phyloP scores from a whole-genome alignment of 30 jellyfish, hydroid and myxozoan genomes.

The Nemopilema nomurai region DNA sequence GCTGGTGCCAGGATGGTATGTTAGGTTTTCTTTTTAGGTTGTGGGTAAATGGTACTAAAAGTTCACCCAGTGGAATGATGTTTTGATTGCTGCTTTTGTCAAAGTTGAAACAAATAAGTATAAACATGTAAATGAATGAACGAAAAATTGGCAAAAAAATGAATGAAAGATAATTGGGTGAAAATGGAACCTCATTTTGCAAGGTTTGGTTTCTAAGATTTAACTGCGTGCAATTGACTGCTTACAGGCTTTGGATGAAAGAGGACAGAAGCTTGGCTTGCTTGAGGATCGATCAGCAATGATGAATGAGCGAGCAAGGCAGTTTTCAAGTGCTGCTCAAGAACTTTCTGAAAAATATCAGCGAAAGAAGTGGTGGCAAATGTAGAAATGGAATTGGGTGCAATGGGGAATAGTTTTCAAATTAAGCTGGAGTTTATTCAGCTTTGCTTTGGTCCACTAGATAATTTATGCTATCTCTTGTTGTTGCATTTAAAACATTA shows the following conservation, averaged over 20 bases:
- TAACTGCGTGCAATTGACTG: neutral
- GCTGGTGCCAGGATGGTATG: conserved; percentile 88
- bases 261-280: conserved; percentile 75
- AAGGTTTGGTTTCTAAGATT: too few relatives aligned
- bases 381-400: conserved; percentile 4
- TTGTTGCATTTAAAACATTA: neutral
- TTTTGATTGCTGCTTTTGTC: too few relatives aligned
- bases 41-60: too few relatives aligned
- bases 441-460: neutral
- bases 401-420: neutral
- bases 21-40: neutral
- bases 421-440: neutral
- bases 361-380: conserved; percentile 90
- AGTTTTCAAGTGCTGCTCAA: conserved; percentile 76
- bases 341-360: conserved; percentile 90
- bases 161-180: too few relatives aligned
- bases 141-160: too few relatives aligned
- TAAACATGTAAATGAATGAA: too few relatives aligned
- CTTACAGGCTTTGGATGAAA: conserved; percentile 69
- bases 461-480: neutral
- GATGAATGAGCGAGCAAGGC: conserved; percentile 67
- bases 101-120: too few relatives aligned
- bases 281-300: conserved; percentile 82
- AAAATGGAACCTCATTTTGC: too few relatives aligned
- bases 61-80: too few relatives aligned